phyloP scores from a whole-genome alignment of 37 sponge, comb jelly and placozoan genomes.

The Aplysina aerophoba region DNA sequence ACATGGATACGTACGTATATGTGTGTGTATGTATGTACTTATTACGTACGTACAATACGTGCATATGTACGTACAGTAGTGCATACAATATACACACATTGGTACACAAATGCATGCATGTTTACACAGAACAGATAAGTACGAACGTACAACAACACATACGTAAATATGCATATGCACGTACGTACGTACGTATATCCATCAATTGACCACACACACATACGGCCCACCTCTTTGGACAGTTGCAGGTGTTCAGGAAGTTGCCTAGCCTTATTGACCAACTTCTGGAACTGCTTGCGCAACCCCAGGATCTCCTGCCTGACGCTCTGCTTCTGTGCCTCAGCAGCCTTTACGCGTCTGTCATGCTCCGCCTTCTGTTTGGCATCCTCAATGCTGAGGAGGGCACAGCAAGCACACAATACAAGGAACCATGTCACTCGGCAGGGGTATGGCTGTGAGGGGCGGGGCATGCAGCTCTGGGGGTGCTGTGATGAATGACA shows the following conservation, averaged over 20 bases:
- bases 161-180: neutral
- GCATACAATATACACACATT: neutral
- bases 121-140: neutral
- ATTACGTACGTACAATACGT: no score
- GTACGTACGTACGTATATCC: neutral
- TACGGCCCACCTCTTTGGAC: neutral
- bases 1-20: no score
- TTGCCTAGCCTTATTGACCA: constrained; percentile 46
- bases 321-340: constrained; percentile 90
- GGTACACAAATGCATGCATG: neutral
- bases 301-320: constrained; percentile 49
- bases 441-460: no score
- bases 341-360: constrained; percentile 79
- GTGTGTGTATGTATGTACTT: no score
- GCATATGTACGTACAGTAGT: no score
- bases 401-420: neutral
- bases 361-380: constrained; percentile 97
- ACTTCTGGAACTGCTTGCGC: constrained; percentile 66
- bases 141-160: neutral
- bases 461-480: no score
- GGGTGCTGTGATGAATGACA: no score
- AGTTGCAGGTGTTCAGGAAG: constrained; percentile 79
- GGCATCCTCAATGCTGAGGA: constrained; percentile 94
- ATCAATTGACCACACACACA: no score
- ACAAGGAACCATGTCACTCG: no score